These are phyloP conservation scores for Microplitis manilae DNA, from an alignment of 2,888 invertebrate species.

Conservation along the genomic window DNA sequence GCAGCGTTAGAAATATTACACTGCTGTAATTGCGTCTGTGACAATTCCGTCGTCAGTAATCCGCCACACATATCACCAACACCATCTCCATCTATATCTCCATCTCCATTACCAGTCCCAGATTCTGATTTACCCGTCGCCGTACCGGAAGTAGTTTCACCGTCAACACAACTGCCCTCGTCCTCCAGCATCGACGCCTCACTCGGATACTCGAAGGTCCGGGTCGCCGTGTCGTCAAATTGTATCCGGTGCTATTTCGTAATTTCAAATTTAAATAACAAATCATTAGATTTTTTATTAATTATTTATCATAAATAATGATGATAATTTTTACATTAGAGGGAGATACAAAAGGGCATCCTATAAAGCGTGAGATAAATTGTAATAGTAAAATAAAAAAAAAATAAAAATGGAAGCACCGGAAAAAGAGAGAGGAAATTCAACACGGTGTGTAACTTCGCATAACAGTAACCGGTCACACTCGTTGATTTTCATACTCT, in stretches of 20 bases:
- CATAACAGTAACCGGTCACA: constrained; percentile 71
- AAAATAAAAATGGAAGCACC: neutral
- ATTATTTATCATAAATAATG: constrained; percentile 28
- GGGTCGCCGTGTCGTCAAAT: constrained; percentile 90
- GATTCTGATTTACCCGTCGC: constrained; percentile 59
- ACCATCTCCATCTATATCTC: neutral
- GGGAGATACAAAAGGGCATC: neutral
- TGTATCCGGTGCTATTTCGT: constrained; percentile 83
- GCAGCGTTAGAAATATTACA: neutral
- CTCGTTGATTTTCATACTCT: constrained; percentile 65
- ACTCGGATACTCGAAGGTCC: constrained; percentile 94
- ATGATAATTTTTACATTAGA: neutral
- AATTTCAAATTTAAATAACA: constrained; percentile 61
- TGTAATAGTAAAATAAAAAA: neutral
- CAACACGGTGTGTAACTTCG: constrained; percentile 57
- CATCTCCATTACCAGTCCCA: constrained; percentile 38
- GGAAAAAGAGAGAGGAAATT: constrained; percentile 27
- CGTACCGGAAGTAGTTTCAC: constrained; percentile 62
- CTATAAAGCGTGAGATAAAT: neutral
- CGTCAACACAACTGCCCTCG: constrained; percentile 65
- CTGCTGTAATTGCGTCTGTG: neutral
- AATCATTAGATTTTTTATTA: constrained; percentile 17
- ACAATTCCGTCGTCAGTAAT: neutral
- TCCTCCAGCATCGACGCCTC: constrained; percentile 87
- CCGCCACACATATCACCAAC: neutral